phyloP scores from a whole-genome alignment of 2,888 invertebrate genomes.

The Dendrolimus pini region DNA sequence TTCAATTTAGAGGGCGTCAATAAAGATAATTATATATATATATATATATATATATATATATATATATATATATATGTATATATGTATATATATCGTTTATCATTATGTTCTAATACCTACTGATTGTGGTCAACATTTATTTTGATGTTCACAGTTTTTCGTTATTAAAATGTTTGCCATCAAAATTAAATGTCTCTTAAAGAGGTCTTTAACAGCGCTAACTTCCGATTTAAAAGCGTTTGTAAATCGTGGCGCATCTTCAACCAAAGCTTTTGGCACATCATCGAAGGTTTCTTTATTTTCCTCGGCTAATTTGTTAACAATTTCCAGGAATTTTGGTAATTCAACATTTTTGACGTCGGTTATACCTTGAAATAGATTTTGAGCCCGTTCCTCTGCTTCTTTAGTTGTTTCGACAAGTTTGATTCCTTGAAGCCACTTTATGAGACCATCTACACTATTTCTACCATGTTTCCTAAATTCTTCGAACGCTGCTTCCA shows the following conservation, averaged over 20 bases:
- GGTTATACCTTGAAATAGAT: conserved; percentile 24
- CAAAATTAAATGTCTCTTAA: conserved; percentile 3
- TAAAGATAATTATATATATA: too few relatives aligned
- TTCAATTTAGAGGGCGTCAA: too few relatives aligned
- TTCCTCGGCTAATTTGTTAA: conserved; percentile 27
- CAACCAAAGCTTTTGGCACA: conserved; percentile 22
- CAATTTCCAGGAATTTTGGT: conserved; percentile 31
- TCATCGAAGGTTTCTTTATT: conserved; percentile 29
- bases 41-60: too few relatives aligned
- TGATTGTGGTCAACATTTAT: too few relatives aligned
- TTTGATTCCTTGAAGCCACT: conserved; percentile 11
- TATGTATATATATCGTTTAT: too few relatives aligned
- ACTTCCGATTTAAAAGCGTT: conserved; percentile 29
- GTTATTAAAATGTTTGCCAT: background rate
- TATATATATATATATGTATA: too few relatives aligned
- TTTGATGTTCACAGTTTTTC: too few relatives aligned
- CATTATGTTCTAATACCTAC: too few relatives aligned
- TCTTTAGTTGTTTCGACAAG: conserved; percentile 29
- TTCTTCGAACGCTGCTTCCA: too few relatives aligned
- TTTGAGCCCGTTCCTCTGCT: conserved; percentile 30
- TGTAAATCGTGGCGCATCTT: conserved; percentile 27
- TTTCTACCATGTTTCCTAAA: too few relatives aligned
- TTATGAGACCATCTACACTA: too few relatives aligned
- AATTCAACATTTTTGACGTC: conserved; percentile 20
- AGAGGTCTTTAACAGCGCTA: conserved; percentile 31